Evolutionary conservation across 2,888 invertebrate species (phyloP), one percentile per base, ranked within the genome.

Genomic region (Neocrepidodera transversa): DNA sequence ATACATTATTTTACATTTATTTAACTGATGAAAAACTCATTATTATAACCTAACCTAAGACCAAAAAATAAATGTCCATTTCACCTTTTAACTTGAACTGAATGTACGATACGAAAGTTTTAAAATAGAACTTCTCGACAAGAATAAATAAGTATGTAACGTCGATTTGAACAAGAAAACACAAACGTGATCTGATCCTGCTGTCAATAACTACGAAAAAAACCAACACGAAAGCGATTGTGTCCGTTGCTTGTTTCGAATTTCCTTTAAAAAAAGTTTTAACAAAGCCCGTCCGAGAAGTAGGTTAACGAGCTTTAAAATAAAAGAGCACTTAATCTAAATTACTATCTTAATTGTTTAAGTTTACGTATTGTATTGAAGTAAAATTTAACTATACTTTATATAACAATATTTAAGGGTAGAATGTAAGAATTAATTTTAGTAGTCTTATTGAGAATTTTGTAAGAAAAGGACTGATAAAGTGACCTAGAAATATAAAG

Each of bases 221-320:
- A 40, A 40, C 40, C 40, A 16, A 40, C 40, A 40, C 40, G 40
- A 40, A 40, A 10, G 40, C 40, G 40, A 40, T 40, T 40, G 40
- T 40, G 40, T 40, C 40, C 40, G 40, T 40, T 18, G n/a, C n/a
- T n/a, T n/a, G 40, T 40, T 40, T 40, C 40, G 40, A 18, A 40
- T 40, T 40, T 40, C 40, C 16, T 28, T 40, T 40, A 14, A 16
- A 40, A 40, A 40, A 40, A 8, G n/a, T n/a, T n/a, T 40, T 40
- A 40, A 40, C 40, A 40, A 40, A 40, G 40, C 16, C n/a, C 40
- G 16, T 40, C 10, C 40, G 5, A 16, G 40, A 40, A 17, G 40
- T 40, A 40, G 40, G 40, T 40, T 40, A 40, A 40, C 40, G 40
- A 40, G 40, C 16, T 16, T 40, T 16, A 40, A 40, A 40, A 40